A percentile compares a stretch with the other conserved stretches of the same genome.
Evolutionary conservation across 2,888 invertebrate species (phyloP).

Genomic region (Cerastis leucographa): DNA sequence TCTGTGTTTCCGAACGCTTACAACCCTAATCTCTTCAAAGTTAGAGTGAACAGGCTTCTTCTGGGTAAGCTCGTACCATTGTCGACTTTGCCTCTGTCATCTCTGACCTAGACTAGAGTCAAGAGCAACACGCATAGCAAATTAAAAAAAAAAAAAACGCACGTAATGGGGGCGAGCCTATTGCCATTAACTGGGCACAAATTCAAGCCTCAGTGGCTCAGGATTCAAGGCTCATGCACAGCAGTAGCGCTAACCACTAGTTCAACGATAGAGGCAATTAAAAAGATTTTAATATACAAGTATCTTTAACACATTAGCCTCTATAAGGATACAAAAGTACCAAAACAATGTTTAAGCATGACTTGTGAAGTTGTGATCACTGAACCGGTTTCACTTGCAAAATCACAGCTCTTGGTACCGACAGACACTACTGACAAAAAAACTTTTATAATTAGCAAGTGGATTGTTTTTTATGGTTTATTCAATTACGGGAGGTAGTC

Average conservation of each 20-base stretch:
- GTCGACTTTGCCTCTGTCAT: too few relatives aligned
- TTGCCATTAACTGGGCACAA: background rate
- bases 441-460: background rate
- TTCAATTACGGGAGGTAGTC: background rate
- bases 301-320: background rate
- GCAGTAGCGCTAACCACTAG: background rate
- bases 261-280: background rate
- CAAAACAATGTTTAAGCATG: conserved; percentile 36
- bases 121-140: too few relatives aligned
- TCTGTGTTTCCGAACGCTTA: too few relatives aligned
- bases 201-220: background rate
- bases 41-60: too few relatives aligned
- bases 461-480: background rate
- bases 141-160: too few relatives aligned
- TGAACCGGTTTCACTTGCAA: conserved; percentile 39
- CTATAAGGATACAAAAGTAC: conserved; percentile 4
- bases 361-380: conserved; percentile 41
- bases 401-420: conserved; percentile 19
- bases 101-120: too few relatives aligned
- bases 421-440: background rate
- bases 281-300: conserved; percentile 3
- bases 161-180: background rate
- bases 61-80: too few relatives aligned
- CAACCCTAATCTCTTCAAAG: too few relatives aligned
- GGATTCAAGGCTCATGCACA: background rate